Evolutionary conservation across 2,888 invertebrate species (phyloP).

Genomic region (Trichogramma dendrolimi): DNA sequence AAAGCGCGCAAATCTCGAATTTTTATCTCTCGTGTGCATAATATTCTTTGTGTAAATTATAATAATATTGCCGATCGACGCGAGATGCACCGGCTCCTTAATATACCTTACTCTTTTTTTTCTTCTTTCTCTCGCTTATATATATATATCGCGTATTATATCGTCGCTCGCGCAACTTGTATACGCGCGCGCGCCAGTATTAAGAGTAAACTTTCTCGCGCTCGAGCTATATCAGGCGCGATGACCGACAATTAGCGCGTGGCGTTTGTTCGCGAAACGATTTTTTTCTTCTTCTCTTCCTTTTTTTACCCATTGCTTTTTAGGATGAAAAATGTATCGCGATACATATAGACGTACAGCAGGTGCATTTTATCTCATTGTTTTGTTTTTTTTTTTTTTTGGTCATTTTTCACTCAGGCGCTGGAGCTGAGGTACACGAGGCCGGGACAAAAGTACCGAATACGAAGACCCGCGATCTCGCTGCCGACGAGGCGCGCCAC

Average conservation of each 20-base stretch:
- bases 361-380: not conserved
- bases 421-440: constrained; percentile 43
- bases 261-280: constrained; percentile 26
- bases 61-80: too few relatives aligned
- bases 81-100: too few relatives aligned
- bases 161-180: constrained; percentile 18
- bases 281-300: constrained; percentile 17
- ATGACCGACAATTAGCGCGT: constrained; percentile 43
- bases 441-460: constrained; percentile 33
- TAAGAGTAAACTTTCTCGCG: constrained; percentile 34
- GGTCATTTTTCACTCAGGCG: constrained; percentile 37
- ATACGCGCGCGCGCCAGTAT: constrained; percentile 10
- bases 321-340: too few relatives aligned
- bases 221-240: constrained; percentile 24
- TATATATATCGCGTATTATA: constrained; percentile 24
- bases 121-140: constrained; percentile 15
- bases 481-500: constrained; percentile 33
- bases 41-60: too few relatives aligned
- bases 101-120: not conserved
- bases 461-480: constrained; percentile 38
- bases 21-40: too few relatives aligned
- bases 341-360: too few relatives aligned
- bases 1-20: too few relatives aligned
- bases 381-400: not conserved
- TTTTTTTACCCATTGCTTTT: not conserved